phyloP scores from a whole-genome alignment of 2,888 invertebrate genomes.

The Amblyjoppa fuscipennis region DNA sequence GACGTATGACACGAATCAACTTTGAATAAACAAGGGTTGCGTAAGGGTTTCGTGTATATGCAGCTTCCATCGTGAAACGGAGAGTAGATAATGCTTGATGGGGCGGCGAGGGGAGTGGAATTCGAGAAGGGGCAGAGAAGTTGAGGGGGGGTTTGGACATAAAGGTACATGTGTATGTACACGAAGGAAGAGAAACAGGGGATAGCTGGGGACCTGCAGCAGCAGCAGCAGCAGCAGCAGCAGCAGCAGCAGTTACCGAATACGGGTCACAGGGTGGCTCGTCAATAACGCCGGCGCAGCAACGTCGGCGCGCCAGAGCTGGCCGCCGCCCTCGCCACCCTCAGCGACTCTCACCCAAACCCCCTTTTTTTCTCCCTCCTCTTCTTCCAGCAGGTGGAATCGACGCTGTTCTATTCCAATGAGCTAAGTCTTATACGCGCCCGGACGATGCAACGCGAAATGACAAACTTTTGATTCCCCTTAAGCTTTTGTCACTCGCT shows the following conservation, averaged over 20 bases:
- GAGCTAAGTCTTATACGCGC: not conserved
- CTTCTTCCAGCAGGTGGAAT: slow-evolving; percentile 27
- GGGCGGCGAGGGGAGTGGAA: slow-evolving; percentile 29
- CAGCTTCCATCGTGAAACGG: not conserved
- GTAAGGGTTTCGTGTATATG: slow-evolving; percentile 3
- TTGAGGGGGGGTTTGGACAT: slow-evolving; percentile 16
- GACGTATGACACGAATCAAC: slow-evolving; percentile 9
- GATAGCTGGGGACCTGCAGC: slow-evolving; percentile 58
- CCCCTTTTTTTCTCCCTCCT: slow-evolving; percentile 18
- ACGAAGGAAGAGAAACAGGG: slow-evolving; percentile 26
- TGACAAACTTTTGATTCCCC: slow-evolving; percentile 5
- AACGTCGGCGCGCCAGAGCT: slow-evolving; percentile 69
- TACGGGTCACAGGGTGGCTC: slow-evolving; percentile 80
- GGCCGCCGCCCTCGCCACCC: slow-evolving; percentile 57
- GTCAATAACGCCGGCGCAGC: slow-evolving; percentile 78
- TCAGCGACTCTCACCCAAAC: slow-evolving; percentile 33
- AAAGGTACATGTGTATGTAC: slow-evolving; percentile 37
- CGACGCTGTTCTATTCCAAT: not conserved
- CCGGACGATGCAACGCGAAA: not conserved
- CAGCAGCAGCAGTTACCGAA: slow-evolving; percentile 77
- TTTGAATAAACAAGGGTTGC: not conserved
- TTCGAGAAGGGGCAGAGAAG: slow-evolving; percentile 29
- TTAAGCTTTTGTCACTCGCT: not conserved
- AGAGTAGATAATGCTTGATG: not conserved
- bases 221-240: slow-evolving; percentile 36